These are phyloP conservation scores for Laothoe populi DNA, from an alignment of 2,888 invertebrate genomes.

Conservation along the genomic window DNA sequence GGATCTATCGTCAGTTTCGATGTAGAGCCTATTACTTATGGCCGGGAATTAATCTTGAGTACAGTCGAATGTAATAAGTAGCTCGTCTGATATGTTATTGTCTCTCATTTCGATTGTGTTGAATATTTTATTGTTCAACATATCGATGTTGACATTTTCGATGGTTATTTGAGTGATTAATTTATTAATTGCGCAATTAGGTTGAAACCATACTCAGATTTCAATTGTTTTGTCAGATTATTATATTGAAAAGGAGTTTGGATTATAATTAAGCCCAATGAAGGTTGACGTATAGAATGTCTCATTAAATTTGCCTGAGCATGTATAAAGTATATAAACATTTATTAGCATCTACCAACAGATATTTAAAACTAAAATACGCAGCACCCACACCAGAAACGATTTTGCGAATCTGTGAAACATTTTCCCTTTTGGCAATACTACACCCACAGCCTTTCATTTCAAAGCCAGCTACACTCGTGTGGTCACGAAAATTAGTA, in stretches of 20 bases:
- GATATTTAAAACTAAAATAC: too few relatives aligned
- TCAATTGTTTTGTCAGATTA: too few relatives aligned
- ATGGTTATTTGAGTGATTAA: background rate
- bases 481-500: background rate
- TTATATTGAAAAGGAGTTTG: too few relatives aligned
- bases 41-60: conserved; percentile 23
- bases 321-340: too few relatives aligned
- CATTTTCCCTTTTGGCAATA: background rate
- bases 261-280: too few relatives aligned
- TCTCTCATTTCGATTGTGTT: conserved; percentile 1
- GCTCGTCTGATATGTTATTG: conserved; percentile 17
- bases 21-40: conserved; percentile 22
- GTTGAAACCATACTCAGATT: background rate
- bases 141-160: background rate
- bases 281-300: too few relatives aligned
- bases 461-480: background rate
- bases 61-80: conserved; percentile 6
- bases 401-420: background rate
- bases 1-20: conserved; percentile 15
- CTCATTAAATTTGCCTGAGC: too few relatives aligned
- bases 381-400: background rate
- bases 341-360: too few relatives aligned
- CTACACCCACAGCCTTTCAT: background rate
- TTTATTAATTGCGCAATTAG: background rate
- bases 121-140: conserved; percentile 10